Evolutionary conservation across 2,113 vertebrate species (phyloP), one percentile per base, ranked within the genome.

Genomic region (Madoqua kirkii): DNA sequence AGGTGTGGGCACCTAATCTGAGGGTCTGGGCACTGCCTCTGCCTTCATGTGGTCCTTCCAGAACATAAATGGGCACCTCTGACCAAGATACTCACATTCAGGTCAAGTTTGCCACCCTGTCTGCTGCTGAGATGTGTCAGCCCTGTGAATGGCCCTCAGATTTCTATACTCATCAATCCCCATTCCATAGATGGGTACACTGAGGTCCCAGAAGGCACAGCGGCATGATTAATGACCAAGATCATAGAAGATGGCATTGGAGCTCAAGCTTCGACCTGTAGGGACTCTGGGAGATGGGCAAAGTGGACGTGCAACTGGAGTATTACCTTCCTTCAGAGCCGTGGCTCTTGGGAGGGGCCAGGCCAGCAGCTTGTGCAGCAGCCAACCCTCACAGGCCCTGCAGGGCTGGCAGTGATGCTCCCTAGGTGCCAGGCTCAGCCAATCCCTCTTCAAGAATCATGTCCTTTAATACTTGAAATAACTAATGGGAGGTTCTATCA

Each of bases 321-420:
- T 23, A 13, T 31, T 2, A 0, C 2, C 5, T 3, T 7, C 67
- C 79, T 71, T 17, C 1, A 1, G 45, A 76, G 50, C 21, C 60
- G 0, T 3, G 54, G 29, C 7, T 7, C 10, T 36, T 3, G 5
- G 50, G 6, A 50, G 31, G 7, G 6, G 3, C 4, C 1, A 1
- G 89, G 52, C 71, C 14, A 16, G 12, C 36, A 8, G 45, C 52
- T 2, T 23, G 14, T 15, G 45, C 0, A 5, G 57, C 33, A 27
- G 29, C 2, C 19, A 40, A 19, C 67, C 21, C 48, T 21, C 9
- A 5, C 13, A 6, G 43, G 54, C 2, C 78, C 19, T 13, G 19
- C 5, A 14, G 33, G 45, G 16, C 45, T 5, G 48, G 59, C 48
- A 21, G 1, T 1, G 16, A 48, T 0, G 19, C 17, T 36, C 23